A percentile compares a stretch with the other conserved stretches of the same genome.
phyloP scores from a whole-genome alignment of 1,140 invertebrate genomes.

The Bombus consobrinus region DNA sequence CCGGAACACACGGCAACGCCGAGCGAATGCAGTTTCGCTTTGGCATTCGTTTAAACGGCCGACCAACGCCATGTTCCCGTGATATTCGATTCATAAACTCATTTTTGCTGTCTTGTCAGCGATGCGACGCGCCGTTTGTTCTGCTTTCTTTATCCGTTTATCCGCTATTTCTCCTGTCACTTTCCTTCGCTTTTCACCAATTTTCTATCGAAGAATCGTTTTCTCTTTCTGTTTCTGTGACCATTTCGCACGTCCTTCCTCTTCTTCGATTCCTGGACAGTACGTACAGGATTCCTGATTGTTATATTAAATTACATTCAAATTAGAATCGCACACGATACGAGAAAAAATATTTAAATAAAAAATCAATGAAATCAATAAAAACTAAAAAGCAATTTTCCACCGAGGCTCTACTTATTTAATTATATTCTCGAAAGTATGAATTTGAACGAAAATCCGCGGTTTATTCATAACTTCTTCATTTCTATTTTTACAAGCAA shows the following conservation, averaged over 20 bases:
- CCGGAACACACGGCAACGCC: not conserved
- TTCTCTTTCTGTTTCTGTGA: not conserved
- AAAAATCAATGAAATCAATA: no score
- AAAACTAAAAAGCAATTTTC: no score
- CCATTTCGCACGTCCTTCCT: not conserved
- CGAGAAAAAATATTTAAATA: no score
- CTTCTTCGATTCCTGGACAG: not conserved
- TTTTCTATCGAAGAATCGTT: not conserved
- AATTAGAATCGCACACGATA: no score
- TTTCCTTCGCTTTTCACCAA: not conserved
- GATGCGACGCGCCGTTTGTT: not conserved
- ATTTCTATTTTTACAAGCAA: no score
- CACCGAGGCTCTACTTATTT: no score
- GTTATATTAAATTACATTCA: no score
- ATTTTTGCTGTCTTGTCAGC: constrained; percentile 3
- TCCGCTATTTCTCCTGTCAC: not conserved
- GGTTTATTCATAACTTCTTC: no score
- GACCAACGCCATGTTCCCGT: not conserved
- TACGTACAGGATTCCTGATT: no score
- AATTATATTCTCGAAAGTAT: no score
- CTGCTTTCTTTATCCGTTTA: not conserved
- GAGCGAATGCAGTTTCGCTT: constrained; percentile 28
- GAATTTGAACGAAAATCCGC: no score
- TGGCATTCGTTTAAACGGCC: constrained; percentile 19
- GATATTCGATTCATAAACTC: constrained; percentile 34